Evolutionary conservation across 1,140 invertebrate species (phyloP).

Genomic region (Drosophila leontia): DNA sequence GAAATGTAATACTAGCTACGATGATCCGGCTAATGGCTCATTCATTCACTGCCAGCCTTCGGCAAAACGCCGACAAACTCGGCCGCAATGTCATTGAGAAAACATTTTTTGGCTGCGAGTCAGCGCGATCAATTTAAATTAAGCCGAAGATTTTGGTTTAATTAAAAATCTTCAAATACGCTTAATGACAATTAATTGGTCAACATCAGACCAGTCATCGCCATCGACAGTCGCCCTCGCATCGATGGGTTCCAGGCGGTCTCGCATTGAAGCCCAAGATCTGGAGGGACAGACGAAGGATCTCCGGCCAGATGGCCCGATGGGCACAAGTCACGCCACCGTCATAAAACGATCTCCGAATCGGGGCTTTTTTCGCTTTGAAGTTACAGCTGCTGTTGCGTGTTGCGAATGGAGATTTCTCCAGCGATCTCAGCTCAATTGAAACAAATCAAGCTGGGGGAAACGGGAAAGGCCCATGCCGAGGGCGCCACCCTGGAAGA

Average conservation of each 20-base stretch:
- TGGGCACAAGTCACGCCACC: constrained; percentile 77
- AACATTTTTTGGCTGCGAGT: constrained; percentile 45
- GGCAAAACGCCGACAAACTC: background rate
- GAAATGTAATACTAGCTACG: background rate
- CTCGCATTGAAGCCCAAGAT: constrained; percentile 11
- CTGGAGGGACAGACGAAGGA: constrained; percentile 25
- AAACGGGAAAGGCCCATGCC: background rate
- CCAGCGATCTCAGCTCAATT: constrained; percentile 60
- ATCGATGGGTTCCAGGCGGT: constrained; percentile 20
- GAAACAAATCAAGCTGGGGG: constrained; percentile 70
- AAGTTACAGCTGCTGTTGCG: constrained; percentile 47
- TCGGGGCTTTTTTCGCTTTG: constrained; percentile 50
- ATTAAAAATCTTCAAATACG: constrained; percentile 83
- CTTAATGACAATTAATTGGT: constrained; percentile 83
- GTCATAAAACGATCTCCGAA: constrained; percentile 54
- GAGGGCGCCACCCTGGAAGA: constrained; percentile 30
- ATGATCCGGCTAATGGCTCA: background rate
- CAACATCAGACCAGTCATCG: constrained; percentile 60
- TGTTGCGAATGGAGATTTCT: constrained; percentile 51
- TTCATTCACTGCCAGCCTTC: constrained; percentile 3
- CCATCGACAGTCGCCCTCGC: constrained; percentile 48
- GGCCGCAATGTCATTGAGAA: constrained; percentile 62
- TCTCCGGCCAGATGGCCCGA: constrained; percentile 50
- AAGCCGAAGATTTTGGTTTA: constrained; percentile 81
- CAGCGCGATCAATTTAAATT: constrained; percentile 78